Evolutionary conservation across 2,888 invertebrate species (phyloP).

Genomic region (Chalcis sispes): DNA sequence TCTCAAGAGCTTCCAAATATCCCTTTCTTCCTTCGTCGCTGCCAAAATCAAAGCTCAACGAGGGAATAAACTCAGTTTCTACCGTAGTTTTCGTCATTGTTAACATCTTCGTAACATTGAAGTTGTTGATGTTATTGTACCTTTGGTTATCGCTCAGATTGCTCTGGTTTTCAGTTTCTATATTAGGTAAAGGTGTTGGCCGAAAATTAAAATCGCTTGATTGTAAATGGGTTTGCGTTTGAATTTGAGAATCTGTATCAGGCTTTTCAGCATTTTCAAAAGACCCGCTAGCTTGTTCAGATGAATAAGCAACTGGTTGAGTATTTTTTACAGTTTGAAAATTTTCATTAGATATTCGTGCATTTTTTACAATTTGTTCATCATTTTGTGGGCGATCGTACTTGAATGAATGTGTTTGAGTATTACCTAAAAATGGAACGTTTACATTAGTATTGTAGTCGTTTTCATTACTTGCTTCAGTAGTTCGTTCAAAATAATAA

Average conservation of each 20-base stretch:
- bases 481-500: background rate
- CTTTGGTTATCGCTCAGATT: conserved; percentile 2
- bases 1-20: conserved; percentile 71
- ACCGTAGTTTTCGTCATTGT: conserved; percentile 54
- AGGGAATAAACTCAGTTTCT: conserved; percentile 73
- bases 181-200: background rate
- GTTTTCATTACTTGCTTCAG: background rate
- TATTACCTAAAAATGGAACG: background rate
- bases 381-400: background rate
- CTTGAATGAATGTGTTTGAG: background rate
- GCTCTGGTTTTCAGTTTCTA: background rate
- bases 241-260: background rate
- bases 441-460: background rate
- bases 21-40: conserved; percentile 70
- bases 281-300: background rate
- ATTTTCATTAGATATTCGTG: background rate
- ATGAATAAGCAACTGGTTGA: background rate
- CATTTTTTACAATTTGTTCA: background rate
- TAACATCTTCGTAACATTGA: background rate
- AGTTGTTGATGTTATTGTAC: background rate
- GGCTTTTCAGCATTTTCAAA: background rate
- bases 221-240: background rate
- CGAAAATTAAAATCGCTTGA: conserved; percentile 1
- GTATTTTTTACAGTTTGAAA: background rate
- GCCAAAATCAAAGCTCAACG: conserved; percentile 72